Base-by-base conservation (phyloP, 2,888 invertebrate genomes). In the Chorisops tibialis region DNA sequence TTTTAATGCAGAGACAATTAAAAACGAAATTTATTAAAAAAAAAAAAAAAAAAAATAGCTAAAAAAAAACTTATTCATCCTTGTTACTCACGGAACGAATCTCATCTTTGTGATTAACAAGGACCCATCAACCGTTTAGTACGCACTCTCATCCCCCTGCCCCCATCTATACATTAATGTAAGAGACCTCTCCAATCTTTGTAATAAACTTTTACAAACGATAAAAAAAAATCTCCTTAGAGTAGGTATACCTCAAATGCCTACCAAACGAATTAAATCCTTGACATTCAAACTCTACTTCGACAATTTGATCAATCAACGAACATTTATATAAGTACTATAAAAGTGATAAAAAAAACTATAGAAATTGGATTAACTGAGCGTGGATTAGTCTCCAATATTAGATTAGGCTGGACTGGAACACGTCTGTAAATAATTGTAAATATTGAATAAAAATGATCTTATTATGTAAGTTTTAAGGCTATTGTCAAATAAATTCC, bases 401-500 rank as follows among this genome's bases (percentile, higher is more conserved):
- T 22, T 54, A 39, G 30, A 39, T 38, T 37, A 37, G 19, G 19
- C 6, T 48, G 19, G 22, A 21, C n/a, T n/a, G 11, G 21, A 47
- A 21, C 22, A 30, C 5, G 30, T 56, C 39, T 65, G 62, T 65
- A 65, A 56, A 65, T 62, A 65, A 21, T 51, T 65, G 65, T 65
- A 65, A 60, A 65, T 65, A 65, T 50, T 48, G 54, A 61, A 59
- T 43, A 49, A 63, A 59, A 45, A 59, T 59, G 50, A 51, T 61
- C 61, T 60, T 64, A 59, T 64, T 64, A 60, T 60, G 62, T 65
- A 65, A 65, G 65, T 65, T 65, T 65, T 65, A 65, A 65, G 62
- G 52, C 56, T 65, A 65, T 60, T 62, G 62, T 65, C 62, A 59
- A 65, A 56, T 60, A 63, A 65, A 65, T 60, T 43, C 14, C 39